Percentiles rank a stretch among this genome's conserved stretches.
phyloP scores from a whole-genome alignment of 2,888 invertebrate genomes.

The Oligia fasciuncula region DNA sequence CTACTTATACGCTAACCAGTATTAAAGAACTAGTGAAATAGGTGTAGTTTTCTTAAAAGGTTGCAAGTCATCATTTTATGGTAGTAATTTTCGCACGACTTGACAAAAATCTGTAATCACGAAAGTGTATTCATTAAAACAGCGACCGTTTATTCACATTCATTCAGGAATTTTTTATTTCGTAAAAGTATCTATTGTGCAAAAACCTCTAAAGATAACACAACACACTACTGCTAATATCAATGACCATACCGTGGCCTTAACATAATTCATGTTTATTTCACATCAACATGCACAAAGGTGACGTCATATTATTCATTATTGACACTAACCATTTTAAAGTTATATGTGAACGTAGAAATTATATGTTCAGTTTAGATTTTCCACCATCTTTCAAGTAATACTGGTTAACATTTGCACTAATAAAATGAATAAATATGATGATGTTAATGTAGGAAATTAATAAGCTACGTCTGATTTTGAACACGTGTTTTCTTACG shows the following conservation, averaged over 20 bases:
- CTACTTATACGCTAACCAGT: not conserved
- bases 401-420: not conserved
- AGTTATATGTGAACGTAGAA: not conserved
- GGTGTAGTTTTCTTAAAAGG: not conserved
- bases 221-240: constrained; percentile 14
- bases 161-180: not conserved
- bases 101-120: not conserved
- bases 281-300: constrained; percentile 41
- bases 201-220: constrained; percentile 1
- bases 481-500: constrained; percentile 22
- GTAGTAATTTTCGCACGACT: not conserved
- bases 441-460: constrained; percentile 8
- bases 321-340: constrained; percentile 45
- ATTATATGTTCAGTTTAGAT: not conserved
- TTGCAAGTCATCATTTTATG: not conserved
- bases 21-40: not conserved
- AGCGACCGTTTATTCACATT: not conserved
- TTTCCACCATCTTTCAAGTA: not conserved
- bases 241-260: constrained; percentile 45
- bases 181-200: not conserved
- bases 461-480: constrained; percentile 41
- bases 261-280: constrained; percentile 55
- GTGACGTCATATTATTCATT: constrained; percentile 37
- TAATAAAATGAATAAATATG: constrained; percentile 15
- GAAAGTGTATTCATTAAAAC: not conserved